A percentile compares a stretch with the other conserved stretches of the same genome.
Evolutionary conservation across 1,140 invertebrate genomes (phyloP).

Genomic region (Drosophila arizonae): DNA sequence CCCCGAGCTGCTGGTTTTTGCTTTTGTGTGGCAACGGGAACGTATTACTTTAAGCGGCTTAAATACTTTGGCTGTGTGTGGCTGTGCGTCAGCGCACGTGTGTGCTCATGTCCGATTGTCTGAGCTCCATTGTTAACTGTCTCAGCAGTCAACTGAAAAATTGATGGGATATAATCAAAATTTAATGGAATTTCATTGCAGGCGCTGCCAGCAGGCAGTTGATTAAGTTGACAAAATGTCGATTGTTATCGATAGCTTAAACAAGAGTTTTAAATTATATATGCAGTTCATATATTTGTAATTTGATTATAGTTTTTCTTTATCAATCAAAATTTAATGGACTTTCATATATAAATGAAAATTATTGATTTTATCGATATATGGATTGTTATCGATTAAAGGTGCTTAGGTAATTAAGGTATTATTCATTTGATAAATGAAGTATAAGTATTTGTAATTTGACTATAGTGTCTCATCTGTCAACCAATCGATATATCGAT

Average conservation of each 20-base stretch:
- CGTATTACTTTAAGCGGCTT: constrained; percentile 44
- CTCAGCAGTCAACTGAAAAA: constrained; percentile 3
- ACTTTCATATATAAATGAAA: too few relatives aligned
- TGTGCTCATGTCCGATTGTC: constrained; percentile 1
- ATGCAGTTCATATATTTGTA: too few relatives aligned
- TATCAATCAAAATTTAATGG: too few relatives aligned
- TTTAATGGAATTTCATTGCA: background rate
- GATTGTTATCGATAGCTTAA: background rate
- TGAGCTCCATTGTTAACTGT: constrained; percentile 17
- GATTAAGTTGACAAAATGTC: background rate
- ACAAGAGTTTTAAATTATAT: too few relatives aligned
- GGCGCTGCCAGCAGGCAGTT: background rate
- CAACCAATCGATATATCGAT: too few relatives aligned
- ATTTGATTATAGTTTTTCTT: too few relatives aligned
- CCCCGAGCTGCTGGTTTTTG: constrained; percentile 2
- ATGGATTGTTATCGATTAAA: too few relatives aligned
- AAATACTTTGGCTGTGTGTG: constrained; percentile 6
- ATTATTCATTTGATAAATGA: too few relatives aligned
- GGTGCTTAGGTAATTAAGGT: too few relatives aligned
- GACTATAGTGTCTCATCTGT: too few relatives aligned
- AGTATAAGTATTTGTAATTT: too few relatives aligned
- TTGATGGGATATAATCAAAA: constrained; percentile 33
- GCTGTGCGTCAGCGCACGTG: background rate
- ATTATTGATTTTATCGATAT: too few relatives aligned
- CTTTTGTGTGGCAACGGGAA: constrained; percentile 27